A percentile compares a stretch with the other conserved stretches of the same genome.
Evolutionary conservation across 2,113 vertebrate species (phyloP).

Genomic region (Pipra filicauda): DNA sequence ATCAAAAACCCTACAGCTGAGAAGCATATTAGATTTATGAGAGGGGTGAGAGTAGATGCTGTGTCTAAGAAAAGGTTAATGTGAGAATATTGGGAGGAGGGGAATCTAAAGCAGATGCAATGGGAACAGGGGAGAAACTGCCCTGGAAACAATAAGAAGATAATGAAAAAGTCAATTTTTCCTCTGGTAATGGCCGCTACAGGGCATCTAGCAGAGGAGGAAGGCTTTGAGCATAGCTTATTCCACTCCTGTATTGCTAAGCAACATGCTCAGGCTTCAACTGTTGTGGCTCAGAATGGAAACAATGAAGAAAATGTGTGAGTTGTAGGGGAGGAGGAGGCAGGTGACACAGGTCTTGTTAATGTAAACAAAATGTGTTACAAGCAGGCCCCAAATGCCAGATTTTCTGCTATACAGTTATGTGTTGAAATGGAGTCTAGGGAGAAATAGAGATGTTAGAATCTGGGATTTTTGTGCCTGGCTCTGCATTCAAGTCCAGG

Average conservation of each 20-base stretch:
- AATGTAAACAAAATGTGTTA: neutral
- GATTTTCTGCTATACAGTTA: neutral
- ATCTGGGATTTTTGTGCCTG: neutral
- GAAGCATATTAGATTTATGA: neutral
- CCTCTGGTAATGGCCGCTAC: neutral
- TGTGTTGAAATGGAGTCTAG: neutral
- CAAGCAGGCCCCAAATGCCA: neutral
- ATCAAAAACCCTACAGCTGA: neutral
- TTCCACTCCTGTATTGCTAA: conserved; percentile 36
- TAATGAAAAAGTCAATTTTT: conserved; percentile 37
- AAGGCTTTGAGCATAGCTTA: neutral
- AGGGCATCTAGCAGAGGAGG: conserved; percentile 18
- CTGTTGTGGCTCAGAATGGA: neutral
- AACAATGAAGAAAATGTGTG: neutral
- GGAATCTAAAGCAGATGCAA: neutral
- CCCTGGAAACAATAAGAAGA: conserved; percentile 31
- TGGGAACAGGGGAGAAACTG: neutral
- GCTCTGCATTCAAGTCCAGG: neutral
- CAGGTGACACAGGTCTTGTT: neutral
- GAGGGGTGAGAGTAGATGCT: neutral
- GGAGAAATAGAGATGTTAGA: neutral
- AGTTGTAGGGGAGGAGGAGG: neutral
- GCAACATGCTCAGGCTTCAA: conserved; percentile 12
- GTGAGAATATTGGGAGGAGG: neutral
- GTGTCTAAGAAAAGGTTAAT: conserved; percentile 30